These are phyloP conservation scores for Heliconius ismenius DNA, from an alignment of 2,888 invertebrate genomes.

Conservation along the genomic window DNA sequence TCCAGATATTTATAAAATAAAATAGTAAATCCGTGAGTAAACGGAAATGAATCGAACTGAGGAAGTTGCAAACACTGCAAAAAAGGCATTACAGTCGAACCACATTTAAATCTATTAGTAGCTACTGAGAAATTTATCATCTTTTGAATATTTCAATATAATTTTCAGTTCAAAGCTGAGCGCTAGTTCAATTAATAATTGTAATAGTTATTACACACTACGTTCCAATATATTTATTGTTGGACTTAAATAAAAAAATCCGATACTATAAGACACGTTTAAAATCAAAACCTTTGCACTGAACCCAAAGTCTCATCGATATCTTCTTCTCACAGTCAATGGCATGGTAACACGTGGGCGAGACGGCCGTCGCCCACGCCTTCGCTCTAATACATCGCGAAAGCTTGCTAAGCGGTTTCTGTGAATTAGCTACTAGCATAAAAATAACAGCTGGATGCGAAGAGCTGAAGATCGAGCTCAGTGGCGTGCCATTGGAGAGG, in stretches of 20 bases:
- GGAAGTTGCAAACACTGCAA: conserved; percentile 3
- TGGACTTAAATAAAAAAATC: not conserved
- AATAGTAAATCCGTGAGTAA: not conserved
- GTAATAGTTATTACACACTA: not conserved
- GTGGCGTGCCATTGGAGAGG: no score
- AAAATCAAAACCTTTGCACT: not conserved
- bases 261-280: not conserved
- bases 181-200: not conserved
- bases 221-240: not conserved
- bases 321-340: not conserved
- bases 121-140: not conserved
- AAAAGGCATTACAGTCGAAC: not conserved
- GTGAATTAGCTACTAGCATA: not conserved
- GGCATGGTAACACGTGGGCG: not conserved
- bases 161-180: not conserved
- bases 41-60: conserved; percentile 10
- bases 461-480: no score
- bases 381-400: not conserved
- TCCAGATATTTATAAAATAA: not conserved
- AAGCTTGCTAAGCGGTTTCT: not conserved
- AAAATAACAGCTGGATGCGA: not conserved
- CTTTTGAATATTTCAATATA: not conserved
- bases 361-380: not conserved
- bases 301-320: not conserved
- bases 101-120: conserved; percentile 7